A percentile compares a stretch with the other conserved stretches of the same genome.
Conservation (phyloP, 2,113 vertebrate species). For the Apaloderma vittatum region DNA sequence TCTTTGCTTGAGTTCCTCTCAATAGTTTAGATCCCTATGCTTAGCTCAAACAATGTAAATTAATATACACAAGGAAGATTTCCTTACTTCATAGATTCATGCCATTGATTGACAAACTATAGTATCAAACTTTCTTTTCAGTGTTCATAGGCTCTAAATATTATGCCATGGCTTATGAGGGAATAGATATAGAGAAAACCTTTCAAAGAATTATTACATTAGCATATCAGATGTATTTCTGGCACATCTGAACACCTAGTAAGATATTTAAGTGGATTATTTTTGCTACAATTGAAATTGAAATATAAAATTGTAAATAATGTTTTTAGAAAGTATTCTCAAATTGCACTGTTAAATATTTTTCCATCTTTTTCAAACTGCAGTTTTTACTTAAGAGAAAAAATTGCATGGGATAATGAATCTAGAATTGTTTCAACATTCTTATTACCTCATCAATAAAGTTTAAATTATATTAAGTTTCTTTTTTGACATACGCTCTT, state of each 20-base stretch:
- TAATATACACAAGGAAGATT: conserved; percentile 6
- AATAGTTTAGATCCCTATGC: background rate
- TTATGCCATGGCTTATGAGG: conserved; percentile 1
- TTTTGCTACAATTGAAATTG: background rate
- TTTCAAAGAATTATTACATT: conserved; percentile 21
- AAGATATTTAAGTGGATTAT: background rate
- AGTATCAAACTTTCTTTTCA: conserved; percentile 59
- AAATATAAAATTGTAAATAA: background rate
- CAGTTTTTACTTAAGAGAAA: background rate
- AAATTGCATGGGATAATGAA: background rate
- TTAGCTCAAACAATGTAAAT: conserved; percentile 44
- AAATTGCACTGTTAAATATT: background rate
- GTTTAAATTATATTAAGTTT: background rate
- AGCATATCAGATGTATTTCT: conserved; percentile 11
- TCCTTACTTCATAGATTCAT: conserved; percentile 42
- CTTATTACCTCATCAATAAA: background rate
- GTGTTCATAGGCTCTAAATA: conserved; percentile 40
- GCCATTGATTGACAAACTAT: background rate
- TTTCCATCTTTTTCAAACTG: background rate
- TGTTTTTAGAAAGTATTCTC: background rate
- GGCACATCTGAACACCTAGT: background rate
- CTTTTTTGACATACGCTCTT: background rate
- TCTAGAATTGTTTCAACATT: background rate
- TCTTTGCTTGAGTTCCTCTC: background rate
- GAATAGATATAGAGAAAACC: conserved; percentile 7